Conservation (phyloP, 1,140 invertebrate genomes). For the Carposina sasakii region DNA sequence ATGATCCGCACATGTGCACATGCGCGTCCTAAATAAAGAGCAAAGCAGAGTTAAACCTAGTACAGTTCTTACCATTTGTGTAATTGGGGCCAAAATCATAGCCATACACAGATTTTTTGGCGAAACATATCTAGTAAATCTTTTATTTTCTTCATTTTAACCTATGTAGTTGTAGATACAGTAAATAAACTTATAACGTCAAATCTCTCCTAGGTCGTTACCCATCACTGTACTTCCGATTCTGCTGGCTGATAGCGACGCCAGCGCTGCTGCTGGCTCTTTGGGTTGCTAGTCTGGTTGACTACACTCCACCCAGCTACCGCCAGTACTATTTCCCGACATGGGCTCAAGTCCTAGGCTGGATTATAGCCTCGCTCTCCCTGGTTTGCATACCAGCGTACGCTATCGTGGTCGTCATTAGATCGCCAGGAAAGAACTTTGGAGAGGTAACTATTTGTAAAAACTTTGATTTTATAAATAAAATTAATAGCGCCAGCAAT, state of each 20-base stretch:
- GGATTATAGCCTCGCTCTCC: slow-evolving; percentile 87
- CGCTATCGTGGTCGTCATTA: slow-evolving; percentile 81
- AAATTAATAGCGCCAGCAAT: too few relatives aligned
- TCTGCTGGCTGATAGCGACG: slow-evolving; percentile 88
- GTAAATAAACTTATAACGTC: background rate
- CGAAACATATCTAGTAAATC: too few relatives aligned
- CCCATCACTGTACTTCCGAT: slow-evolving; percentile 86
- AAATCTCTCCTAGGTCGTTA: slow-evolving; percentile 57
- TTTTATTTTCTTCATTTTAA: too few relatives aligned
- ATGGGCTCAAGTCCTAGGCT: slow-evolving; percentile 91
- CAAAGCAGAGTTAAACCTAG: too few relatives aligned
- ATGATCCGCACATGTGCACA: too few relatives aligned
- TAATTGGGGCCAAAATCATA: too few relatives aligned
- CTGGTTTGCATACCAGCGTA: slow-evolving; percentile 89
- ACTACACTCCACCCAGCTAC: slow-evolving; percentile 88
- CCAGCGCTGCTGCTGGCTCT: slow-evolving; percentile 88
- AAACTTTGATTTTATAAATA: too few relatives aligned
- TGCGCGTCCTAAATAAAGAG: too few relatives aligned
- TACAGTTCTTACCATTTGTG: too few relatives aligned
- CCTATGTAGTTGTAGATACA: background rate
- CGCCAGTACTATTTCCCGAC: slow-evolving; percentile 84
- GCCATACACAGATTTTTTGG: too few relatives aligned
- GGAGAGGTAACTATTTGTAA: slow-evolving; percentile 82
- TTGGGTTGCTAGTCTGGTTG: slow-evolving; percentile 90
- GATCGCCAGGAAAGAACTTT: slow-evolving; percentile 80